phyloP scores from a whole-genome alignment of 1,140 invertebrate species.

The Asbolus verrucosus region DNA sequence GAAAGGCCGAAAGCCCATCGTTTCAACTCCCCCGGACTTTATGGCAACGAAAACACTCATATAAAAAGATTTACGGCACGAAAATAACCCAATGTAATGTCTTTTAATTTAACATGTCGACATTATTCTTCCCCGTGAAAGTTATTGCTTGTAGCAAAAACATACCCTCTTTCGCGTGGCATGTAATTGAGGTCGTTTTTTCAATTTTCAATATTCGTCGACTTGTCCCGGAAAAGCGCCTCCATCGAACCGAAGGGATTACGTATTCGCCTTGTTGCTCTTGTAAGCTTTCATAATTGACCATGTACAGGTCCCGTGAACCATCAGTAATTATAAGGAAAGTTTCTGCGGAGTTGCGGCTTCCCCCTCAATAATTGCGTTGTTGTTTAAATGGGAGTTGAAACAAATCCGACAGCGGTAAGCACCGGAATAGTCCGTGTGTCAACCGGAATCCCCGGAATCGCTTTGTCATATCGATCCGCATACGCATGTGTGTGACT shows the following conservation, averaged over 20 bases:
- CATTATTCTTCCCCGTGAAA: constrained; percentile 49
- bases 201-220: constrained; percentile 16
- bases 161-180: constrained; percentile 18
- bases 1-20: constrained; percentile 23
- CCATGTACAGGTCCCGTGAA: constrained; percentile 19
- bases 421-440: constrained; percentile 33
- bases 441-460: constrained; percentile 30
- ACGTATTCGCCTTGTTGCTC: constrained; percentile 33
- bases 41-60: constrained; percentile 41
- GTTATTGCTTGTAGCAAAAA: constrained; percentile 47
- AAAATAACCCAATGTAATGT: constrained; percentile 54
- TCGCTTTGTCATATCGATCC: constrained; percentile 29
- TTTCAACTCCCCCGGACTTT: constrained; percentile 29
- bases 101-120: constrained; percentile 56
- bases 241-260: constrained; percentile 15
- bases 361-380: constrained; percentile 16
- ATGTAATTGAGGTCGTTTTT: constrained; percentile 28
- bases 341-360: constrained; percentile 23
- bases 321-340: constrained; percentile 37
- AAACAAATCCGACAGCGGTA: constrained; percentile 34
- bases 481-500: not conserved
- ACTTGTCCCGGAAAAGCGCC: not conserved
- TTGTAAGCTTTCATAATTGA: constrained; percentile 40
- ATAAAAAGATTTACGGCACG: constrained; percentile 52
- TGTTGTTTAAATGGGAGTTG: not conserved